Conservation (phyloP, 2,797 vertebrate species). For the Gouania willdenowi region DNA sequence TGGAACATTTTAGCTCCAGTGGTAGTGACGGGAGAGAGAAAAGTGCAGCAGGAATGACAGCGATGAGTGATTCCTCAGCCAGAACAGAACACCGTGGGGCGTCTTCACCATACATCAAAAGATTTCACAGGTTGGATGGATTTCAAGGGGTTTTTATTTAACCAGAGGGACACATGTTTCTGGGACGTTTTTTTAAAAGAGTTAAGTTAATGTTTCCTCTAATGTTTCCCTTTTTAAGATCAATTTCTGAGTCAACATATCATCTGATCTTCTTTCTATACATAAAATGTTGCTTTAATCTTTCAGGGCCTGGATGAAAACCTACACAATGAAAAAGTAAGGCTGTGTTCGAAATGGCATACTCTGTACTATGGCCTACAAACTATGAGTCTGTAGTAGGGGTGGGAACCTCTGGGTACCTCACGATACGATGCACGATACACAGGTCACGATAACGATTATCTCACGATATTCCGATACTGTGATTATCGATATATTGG, state of each 20-base stretch:
- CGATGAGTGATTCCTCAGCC: constrained; percentile 44
- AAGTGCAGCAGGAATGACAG: constrained; percentile 35
- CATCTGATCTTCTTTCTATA: not conserved
- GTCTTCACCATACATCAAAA: constrained; percentile 38
- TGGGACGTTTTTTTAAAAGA: constrained; percentile 12
- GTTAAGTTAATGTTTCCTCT: not conserved
- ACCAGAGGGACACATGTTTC: constrained; percentile 9
- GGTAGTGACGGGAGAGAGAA: constrained; percentile 39
- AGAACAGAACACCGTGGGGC: constrained; percentile 33
- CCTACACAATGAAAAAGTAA: too few relatives aligned
- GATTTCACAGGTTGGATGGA: constrained; percentile 22
- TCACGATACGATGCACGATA: too few relatives aligned
- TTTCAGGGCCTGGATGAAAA: too few relatives aligned
- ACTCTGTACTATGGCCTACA: too few relatives aligned
- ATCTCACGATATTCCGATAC: too few relatives aligned
- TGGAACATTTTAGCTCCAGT: constrained; percentile 51
- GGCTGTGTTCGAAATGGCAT: too few relatives aligned
- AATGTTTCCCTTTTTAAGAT: constrained; percentile 1
- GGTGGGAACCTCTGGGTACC: too few relatives aligned
- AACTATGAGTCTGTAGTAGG: too few relatives aligned
- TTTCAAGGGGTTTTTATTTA: constrained; percentile 14
- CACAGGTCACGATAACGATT: too few relatives aligned
- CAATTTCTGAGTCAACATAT: constrained; percentile 1
- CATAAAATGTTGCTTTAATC: too few relatives aligned
- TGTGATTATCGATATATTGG: too few relatives aligned